Base-by-base conservation (phyloP, 2,888 invertebrate genomes). In the Coremacera marginata region DNA sequence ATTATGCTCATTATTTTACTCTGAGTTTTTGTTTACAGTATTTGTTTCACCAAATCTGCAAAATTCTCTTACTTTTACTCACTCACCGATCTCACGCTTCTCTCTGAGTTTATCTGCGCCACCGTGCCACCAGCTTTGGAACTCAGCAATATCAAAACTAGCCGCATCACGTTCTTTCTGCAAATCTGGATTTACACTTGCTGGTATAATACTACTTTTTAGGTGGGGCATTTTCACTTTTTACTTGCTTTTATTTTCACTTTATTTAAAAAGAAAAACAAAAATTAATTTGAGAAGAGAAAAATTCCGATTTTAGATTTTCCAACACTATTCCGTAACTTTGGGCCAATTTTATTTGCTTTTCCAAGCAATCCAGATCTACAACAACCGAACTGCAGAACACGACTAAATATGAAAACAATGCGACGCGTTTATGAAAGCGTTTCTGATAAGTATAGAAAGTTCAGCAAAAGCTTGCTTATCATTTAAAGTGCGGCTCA, bases 51-150 rank as follows among this genome's bases (percentile, higher is more conserved):
- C 11, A 44, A 44, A 11, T 44, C 44, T 44, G 44, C 11, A 11
- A 1, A 44, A 44, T 37, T 8, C 37, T 5, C 37, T 37, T 1
- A 37, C 37, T 57, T 22, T 57, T 5, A 4, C 8, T 14, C 19
- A 67, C 68, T 68, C 51, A 82, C 86, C 84, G 4, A 86, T 82
- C 81, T 82, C 83, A 2, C 85, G 81, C 22, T 82, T 83, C 31
- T 73, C 79, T 51, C 81, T 82, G 0, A 88, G 76, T 89, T 94
- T 94, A 65, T 93, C 91, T 72, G 89, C 89, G 27, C 94, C 93
- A 8, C 96, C 96, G 89, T 96, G 95, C 81, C 95, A 91, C 82
- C 95, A 91, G 88, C 93, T 90, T 0, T 95, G 95, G 81, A 97
- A 90, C 89, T 96, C 96, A 79, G 90, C 90, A 5, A 93, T 90